phyloP scores from a whole-genome alignment of 2,113 vertebrate genomes.

The Puffinus mauretanicus region DNA sequence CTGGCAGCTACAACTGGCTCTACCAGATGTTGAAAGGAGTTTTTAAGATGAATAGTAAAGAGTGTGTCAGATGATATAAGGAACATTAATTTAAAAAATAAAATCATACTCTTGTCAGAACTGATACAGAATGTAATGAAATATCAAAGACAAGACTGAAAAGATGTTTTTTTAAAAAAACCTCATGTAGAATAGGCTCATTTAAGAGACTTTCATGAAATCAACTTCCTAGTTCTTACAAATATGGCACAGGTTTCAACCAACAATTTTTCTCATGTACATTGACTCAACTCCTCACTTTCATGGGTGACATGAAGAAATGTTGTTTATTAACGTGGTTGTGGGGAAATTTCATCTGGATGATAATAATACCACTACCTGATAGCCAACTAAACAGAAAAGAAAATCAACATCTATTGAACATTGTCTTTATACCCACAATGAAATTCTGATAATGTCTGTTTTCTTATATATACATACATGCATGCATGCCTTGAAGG shows the following conservation, averaged over 20 bases:
- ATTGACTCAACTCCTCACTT: not conserved
- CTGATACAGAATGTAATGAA: constrained; percentile 12
- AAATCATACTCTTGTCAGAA: constrained; percentile 53
- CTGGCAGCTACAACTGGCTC: constrained; percentile 56
- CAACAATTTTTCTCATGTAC: not conserved
- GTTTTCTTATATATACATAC: not conserved
- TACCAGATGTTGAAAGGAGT: constrained; percentile 55
- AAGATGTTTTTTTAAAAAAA: constrained; percentile 14
- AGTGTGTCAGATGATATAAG: constrained; percentile 32
- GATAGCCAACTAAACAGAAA: not conserved
- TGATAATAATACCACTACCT: not conserved
- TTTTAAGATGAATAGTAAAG: constrained; percentile 14
- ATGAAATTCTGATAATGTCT: not conserved
- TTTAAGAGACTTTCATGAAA: not conserved
- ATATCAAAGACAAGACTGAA: constrained; percentile 39
- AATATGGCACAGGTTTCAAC: not conserved
- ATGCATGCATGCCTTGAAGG: not conserved
- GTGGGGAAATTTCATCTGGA: not conserved
- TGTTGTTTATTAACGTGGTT: not conserved
- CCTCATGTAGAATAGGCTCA: not conserved
- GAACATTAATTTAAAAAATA: constrained; percentile 62
- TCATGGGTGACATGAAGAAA: not conserved
- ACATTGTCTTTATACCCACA: not conserved
- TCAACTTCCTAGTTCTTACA: not conserved
- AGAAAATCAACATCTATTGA: not conserved